A percentile compares a stretch with the other conserved stretches of the same genome.
These are phyloP conservation scores for Alligator sinensis DNA, from an alignment of 2,113 vertebrate genomes.

Conservation along the genomic window DNA sequence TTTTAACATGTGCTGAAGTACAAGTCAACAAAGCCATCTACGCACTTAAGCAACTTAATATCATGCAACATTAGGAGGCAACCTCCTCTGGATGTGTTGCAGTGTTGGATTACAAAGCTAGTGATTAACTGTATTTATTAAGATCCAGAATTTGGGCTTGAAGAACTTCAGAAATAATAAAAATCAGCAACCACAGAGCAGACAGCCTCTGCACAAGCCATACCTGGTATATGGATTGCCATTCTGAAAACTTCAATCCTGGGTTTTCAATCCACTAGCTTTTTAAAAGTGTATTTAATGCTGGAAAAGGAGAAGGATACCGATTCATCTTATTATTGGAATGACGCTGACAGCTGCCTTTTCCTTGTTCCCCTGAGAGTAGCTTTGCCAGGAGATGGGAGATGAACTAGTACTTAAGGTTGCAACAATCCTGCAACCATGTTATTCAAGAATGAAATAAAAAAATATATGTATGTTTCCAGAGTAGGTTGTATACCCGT, in stretches of 20 bases:
- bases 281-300: not conserved
- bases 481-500: not conserved
- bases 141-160: not conserved
- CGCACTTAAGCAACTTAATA: not conserved
- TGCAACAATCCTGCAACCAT: not conserved
- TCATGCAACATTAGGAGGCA: not conserved
- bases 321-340: not conserved
- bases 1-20: not conserved
- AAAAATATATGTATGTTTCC: fast-evolving
- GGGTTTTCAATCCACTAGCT: not conserved
- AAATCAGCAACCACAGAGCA: not conserved
- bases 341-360: not conserved
- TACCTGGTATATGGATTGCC: not conserved
- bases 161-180: not conserved
- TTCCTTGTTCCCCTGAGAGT: not conserved
- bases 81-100: not conserved
- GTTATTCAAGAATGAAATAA: not conserved
- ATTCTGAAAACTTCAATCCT: not conserved
- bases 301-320: not conserved
- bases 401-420: not conserved
- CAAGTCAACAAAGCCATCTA: not conserved
- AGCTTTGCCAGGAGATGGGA: not conserved
- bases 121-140: not conserved
- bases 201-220: not conserved
- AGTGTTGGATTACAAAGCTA: not conserved